Conservation (phyloP, 2,888 invertebrate species). For the Dysmachus trigonus region DNA sequence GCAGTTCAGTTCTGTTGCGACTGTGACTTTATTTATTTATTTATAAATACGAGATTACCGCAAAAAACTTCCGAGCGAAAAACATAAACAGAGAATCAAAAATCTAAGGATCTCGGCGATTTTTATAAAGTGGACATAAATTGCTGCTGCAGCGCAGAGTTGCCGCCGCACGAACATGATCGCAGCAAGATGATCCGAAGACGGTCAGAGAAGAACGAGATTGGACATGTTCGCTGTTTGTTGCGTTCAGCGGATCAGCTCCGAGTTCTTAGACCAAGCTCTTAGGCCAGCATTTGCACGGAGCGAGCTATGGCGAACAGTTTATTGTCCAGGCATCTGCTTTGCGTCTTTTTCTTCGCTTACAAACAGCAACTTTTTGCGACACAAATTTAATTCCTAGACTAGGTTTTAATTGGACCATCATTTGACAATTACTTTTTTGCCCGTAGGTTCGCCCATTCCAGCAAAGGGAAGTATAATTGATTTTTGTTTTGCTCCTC, state of each 20-base stretch:
- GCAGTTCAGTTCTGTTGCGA: not conserved
- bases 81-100: slow-evolving; percentile 24
- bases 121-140: slow-evolving; percentile 38
- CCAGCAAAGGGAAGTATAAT: not conserved
- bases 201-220: slow-evolving; percentile 2
- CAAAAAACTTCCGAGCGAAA: not conserved
- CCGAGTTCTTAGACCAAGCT: not conserved
- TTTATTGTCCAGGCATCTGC: slow-evolving; percentile 11
- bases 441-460: not conserved
- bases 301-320: not conserved
- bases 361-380: slow-evolving; percentile 2
- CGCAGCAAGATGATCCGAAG: not conserved
- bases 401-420: not conserved
- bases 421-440: not conserved
- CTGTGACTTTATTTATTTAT: slow-evolving; percentile 26
- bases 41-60: slow-evolving; percentile 30
- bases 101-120: slow-evolving; percentile 31
- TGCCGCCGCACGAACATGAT: slow-evolving; percentile 29
- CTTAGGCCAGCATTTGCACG: slow-evolving; percentile 11
- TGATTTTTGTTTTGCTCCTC: not conserved
- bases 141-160: slow-evolving; percentile 1
- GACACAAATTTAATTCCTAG: not conserved
- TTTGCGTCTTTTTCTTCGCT: not conserved
- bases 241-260: not conserved
- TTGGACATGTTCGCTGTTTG: slow-evolving; percentile 4